Percentiles rank a stretch among this genome's conserved stretches.
Conservation (phyloP, 2,888 invertebrate species). For the Drosophila prolongata region DNA sequence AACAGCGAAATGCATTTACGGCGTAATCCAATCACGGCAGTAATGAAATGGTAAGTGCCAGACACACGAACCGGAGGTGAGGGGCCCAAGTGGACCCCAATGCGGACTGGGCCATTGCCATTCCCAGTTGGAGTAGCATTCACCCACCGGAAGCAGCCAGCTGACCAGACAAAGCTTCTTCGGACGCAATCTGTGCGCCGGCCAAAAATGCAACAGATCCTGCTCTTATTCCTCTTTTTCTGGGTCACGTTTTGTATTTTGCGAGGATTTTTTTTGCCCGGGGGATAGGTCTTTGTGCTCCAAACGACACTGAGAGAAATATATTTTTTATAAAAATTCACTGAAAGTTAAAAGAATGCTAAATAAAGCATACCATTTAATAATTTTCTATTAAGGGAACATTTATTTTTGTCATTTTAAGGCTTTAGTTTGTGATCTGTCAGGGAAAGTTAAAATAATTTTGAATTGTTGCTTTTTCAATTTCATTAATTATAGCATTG, state of each 20-base stretch:
- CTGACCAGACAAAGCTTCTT: slow-evolving; percentile 24
- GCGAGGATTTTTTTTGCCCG: slow-evolving; percentile 3
- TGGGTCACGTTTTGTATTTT: slow-evolving; percentile 42
- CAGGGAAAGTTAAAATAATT: too few relatives aligned
- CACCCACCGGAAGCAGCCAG: slow-evolving; percentile 30
- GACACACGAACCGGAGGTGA: slow-evolving; percentile 32
- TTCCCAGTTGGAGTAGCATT: slow-evolving; percentile 24
- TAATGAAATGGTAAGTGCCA: slow-evolving; percentile 67
- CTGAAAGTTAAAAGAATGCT: too few relatives aligned
- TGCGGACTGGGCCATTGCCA: slow-evolving; percentile 4
- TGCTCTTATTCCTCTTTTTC: slow-evolving; percentile 7
- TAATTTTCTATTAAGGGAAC: too few relatives aligned
- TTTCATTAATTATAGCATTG: too few relatives aligned
- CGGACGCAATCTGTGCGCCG: background rate
- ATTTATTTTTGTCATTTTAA: too few relatives aligned
- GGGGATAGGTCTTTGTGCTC: background rate
- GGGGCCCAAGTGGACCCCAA: slow-evolving; percentile 7
- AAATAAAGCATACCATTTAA: too few relatives aligned
- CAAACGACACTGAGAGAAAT: too few relatives aligned
- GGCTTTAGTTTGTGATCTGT: too few relatives aligned
- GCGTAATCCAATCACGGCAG: slow-evolving; percentile 69
- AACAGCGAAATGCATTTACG: slow-evolving; percentile 65
- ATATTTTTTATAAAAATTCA: too few relatives aligned
- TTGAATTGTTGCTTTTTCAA: too few relatives aligned
- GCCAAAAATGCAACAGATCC: slow-evolving; percentile 44